These are phyloP conservation scores for Eulemur coronatus DNA, from an alignment of 2,797 vertebrate species.

Conservation along the genomic window DNA sequence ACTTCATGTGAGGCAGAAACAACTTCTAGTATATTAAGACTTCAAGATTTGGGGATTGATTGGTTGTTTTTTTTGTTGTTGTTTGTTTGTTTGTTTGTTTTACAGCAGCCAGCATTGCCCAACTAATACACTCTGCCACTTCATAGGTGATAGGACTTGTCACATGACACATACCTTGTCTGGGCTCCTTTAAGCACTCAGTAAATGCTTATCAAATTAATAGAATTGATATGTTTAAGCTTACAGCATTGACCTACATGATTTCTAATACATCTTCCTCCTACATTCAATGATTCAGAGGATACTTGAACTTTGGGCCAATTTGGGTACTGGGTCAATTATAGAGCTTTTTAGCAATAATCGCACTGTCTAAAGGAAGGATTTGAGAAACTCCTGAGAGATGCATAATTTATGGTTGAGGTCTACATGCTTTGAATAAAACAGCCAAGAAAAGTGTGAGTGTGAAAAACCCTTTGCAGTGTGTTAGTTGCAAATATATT, in stretches of 20 bases:
- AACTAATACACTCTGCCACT: no score
- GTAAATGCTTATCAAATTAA: neutral
- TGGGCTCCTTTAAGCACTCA: no score
- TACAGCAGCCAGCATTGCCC: no score
- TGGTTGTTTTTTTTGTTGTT: neutral
- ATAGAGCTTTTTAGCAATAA: neutral
- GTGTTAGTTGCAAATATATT: accelerated
- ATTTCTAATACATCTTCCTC: neutral
- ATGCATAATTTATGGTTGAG: neutral
- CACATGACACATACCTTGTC: no score
- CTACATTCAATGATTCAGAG: neutral
- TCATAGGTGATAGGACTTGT: no score
- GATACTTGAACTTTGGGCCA: neutral
- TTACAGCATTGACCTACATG: neutral
- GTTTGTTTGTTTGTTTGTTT: neutral
- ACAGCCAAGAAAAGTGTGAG: neutral
- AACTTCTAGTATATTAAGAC: neutral
- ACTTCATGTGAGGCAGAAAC: neutral
- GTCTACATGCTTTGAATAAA: neutral
- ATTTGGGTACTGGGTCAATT: neutral
- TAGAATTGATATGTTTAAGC: neutral
- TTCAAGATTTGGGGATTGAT: neutral
- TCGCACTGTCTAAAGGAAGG: neutral
- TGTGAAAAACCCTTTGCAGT: accelerated
- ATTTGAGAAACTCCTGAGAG: accelerated